Base-by-base conservation (phyloP, 1,140 invertebrate species). In the Euglossa dilemma region DNA sequence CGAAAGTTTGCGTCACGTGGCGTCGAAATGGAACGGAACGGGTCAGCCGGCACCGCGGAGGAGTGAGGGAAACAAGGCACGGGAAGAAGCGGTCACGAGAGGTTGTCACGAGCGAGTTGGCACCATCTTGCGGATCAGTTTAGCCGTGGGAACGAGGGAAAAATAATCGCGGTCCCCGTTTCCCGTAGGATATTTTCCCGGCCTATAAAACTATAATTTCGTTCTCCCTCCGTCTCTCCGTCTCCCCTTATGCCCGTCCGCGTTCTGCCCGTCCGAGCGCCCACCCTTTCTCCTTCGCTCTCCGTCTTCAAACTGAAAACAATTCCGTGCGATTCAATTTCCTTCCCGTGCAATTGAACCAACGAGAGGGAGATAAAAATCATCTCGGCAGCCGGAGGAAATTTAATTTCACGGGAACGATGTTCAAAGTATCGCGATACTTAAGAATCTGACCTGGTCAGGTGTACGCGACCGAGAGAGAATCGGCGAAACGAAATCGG, bases 1-100 rank as follows among this genome's bases (percentile, higher is more conserved):
- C 59, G 45, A 74, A 88, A 84, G 78, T 88, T 87, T 61, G 85
- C 79, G 78, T 71, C 85, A 87, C 72, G 75, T 85, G 87, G 69
- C 59, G 63, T 66, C 73, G 75, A 85, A 84, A 73, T 36, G 50
- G 43, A 50, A 47, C 52, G 50, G 43, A 50, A 47, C 45, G 50
- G 61, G 43, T 54, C 78, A 84, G 16, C 73, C 45, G 64, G 72
- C 57, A 18, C 52, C 23, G 36, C 47, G 18, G 54, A 43, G 54
- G 50, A n/a, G n/a, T n/a, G n/a, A n/a, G 63, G 72, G 56, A 63
- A 67, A 63, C 57, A 80, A 73, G 61, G 56, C 54, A 47, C 67
- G n/a, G 57, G 73, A 73, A 79, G 69, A 79, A 73, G 47, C 36
- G 67, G 67, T 56, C 71, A 64, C 20, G 12, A 25, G 4, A 25